Conservation (phyloP, 1,140 invertebrate genomes). For the Leptoteleia sp. region DNA sequence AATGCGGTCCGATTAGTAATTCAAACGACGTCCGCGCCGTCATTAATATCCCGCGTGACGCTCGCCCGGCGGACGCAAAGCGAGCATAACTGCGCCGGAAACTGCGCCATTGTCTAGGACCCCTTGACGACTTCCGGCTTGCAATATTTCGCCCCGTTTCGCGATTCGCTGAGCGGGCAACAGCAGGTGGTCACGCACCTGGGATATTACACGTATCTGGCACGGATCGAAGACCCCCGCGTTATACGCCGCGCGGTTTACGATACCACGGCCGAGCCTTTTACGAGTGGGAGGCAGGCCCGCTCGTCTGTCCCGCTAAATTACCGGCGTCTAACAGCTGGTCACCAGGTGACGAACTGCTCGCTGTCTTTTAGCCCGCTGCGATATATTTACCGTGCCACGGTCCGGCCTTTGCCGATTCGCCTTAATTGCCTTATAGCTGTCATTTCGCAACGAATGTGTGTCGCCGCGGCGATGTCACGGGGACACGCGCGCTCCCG, state of each 20-base stretch:
- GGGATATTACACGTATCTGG: conserved; percentile 56
- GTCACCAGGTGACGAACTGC: conserved; percentile 73
- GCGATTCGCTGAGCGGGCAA: conserved; percentile 69
- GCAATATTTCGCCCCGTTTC: conserved; percentile 74
- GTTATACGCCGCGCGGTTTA: conserved; percentile 17
- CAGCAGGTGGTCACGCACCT: conserved; percentile 77
- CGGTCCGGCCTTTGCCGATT: conserved; percentile 15
- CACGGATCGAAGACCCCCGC: conserved; percentile 39
- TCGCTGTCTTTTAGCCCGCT: conserved; percentile 41
- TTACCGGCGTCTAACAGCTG: conserved; percentile 69
- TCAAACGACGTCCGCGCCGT: no score
- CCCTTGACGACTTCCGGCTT: conserved; percentile 70
- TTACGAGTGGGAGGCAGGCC: conserved; percentile 40
- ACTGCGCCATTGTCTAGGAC: conserved; percentile 72
- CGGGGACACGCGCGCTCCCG: conserved; percentile 27
- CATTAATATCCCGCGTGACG: conserved; percentile 63
- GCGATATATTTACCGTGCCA: conserved; percentile 50
- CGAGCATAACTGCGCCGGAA: conserved; percentile 70
- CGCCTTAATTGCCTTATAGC: conserved; percentile 37
- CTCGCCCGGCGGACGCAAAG: conserved; percentile 47
- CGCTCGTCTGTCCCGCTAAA: conserved; percentile 31
- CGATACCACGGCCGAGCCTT: conserved; percentile 22
- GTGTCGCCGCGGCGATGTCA: conserved; percentile 28
- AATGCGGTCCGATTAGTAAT: no score
- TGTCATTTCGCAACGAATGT: conserved; percentile 50